Evolutionary conservation across 1,140 invertebrate genomes (phyloP).

Genomic region (Polyergus mexicanus): DNA sequence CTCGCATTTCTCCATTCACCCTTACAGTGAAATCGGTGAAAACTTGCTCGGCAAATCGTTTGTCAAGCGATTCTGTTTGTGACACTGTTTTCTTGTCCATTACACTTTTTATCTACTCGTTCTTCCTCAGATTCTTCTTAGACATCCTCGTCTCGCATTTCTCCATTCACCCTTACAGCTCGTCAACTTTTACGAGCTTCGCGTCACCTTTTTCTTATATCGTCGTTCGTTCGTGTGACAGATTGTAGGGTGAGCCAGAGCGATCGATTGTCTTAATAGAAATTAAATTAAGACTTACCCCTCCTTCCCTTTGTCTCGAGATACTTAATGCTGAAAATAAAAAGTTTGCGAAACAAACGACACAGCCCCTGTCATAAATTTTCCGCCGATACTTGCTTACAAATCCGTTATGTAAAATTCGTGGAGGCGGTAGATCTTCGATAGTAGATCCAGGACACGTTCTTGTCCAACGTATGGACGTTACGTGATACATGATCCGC

Average conservation of each 20-base stretch:
- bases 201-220: neutral
- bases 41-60: neutral
- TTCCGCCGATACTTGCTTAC: neutral
- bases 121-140: too few species aligned
- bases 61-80: slow-evolving; percentile 21
- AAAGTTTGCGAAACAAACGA: neutral
- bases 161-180: neutral
- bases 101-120: slow-evolving; percentile 16
- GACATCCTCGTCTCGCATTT: neutral
- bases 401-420: neutral
- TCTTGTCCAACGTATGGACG: too few species aligned
- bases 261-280: slow-evolving; percentile 39
- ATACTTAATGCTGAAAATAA: slow-evolving; percentile 13
- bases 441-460: neutral
- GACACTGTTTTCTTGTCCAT: neutral
- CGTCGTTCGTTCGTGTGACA: slow-evolving; percentile 7
- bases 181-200: neutral
- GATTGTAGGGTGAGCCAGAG: slow-evolving; percentile 2
- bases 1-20: neutral
- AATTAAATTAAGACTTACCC: slow-evolving; percentile 21
- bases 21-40: neutral
- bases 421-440: too few species aligned
- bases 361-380: neutral
- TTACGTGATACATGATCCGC: neutral
- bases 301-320: neutral